Evolutionary conservation across 2,113 vertebrate species (phyloP), one percentile per base, ranked within the genome.

Genomic region (Coregonus clupeaformis): DNA sequence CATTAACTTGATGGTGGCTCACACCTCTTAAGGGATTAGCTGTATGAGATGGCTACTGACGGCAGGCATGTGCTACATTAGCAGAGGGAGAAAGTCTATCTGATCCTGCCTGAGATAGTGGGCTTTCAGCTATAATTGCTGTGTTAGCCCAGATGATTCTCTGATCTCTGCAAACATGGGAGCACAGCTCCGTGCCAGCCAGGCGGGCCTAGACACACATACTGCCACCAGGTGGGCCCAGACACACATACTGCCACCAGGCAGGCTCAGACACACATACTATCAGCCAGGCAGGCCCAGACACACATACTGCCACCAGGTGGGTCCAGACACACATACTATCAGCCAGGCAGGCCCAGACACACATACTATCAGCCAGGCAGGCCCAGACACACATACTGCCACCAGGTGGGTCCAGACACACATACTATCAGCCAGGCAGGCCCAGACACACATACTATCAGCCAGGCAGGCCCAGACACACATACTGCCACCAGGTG

Each of bases 11-110:
- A 93, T 92, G 88, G 88, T 87, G 86, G 86, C 87, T 89, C 84
- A 92, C 88, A 91, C 77, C 78, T 94, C 91, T 93, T 92, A 85
- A 87, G 93, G 91, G 87, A 92, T 94, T 94, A 93, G 89, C 92
- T 78, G 84, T 93, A 72, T 78, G 95, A 82, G 88, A 84, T 83
- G 90, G 87, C 86, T 87, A 74, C 87, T 92, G 88, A 91, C 89
- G 93, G 90, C 84, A 92, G 82, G 85, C 77, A 83, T 85, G 83
- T 47, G 59, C 18, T 22, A 4, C 11, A 16, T 12, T n/a, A 9
- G 74, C 75, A 80, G 82, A 79, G 72, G 79, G 87, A 82, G 88
- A 90, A 92, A 95, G 90, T 92, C 91, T 94, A 93, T 91, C 91
- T 89, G 86, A 91, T 94, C 88, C 80, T 82, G 86, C 78, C 80